Evolutionary conservation across 2,797 vertebrate genomes (phyloP), one percentile per base, ranked within the genome.

Genomic region (Danio aesculapii): DNA sequence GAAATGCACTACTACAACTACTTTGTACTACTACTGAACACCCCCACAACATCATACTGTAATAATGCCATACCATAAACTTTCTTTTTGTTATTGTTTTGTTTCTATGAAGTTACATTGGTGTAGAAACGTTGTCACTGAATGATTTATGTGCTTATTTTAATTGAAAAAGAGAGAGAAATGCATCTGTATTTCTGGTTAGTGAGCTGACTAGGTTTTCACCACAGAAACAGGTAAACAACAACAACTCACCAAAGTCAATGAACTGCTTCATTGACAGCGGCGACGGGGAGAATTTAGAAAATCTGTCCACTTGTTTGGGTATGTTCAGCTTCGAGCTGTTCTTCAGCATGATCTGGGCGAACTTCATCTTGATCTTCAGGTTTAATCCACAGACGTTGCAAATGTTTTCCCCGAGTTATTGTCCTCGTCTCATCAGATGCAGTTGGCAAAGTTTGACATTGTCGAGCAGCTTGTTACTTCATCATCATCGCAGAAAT

Each of bases 191-290:
- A 49, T 8, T n/a, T 57, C 12, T 39, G 16, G 8, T 19, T 19
- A 19, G 58, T 39, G 6, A 30, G 21, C 52, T 47, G 8, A 30
- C 17, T 49, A 57, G 52, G 6, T 61, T 41, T 61, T 4, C 19
- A 43, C 8, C 11, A 10, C 19, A 14, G 10, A 70, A 74, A 46
- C 8, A 43, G 2, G 47, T 70, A 66, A 50, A 44, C 46, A 49
- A 44, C 46, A 49, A 79, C 97, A 49, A 79, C 97, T 97, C 88
- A 99, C 98, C 98, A 17, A 99, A 99, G 90, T 99, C 98, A 86
- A 99, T 90, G 84, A 99, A 94, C 89, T 99, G 98, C 88, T 99
- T 98, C 91, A 99, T 99, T 50, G 98, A 99, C 61, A 99, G 89
- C 0, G 98, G 98, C 9, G 97, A 99, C 0, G 98, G 98, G 0